Evolutionary conservation across 2,113 vertebrate genomes (phyloP).

Genomic region (Neolamprologus variostigma): DNA sequence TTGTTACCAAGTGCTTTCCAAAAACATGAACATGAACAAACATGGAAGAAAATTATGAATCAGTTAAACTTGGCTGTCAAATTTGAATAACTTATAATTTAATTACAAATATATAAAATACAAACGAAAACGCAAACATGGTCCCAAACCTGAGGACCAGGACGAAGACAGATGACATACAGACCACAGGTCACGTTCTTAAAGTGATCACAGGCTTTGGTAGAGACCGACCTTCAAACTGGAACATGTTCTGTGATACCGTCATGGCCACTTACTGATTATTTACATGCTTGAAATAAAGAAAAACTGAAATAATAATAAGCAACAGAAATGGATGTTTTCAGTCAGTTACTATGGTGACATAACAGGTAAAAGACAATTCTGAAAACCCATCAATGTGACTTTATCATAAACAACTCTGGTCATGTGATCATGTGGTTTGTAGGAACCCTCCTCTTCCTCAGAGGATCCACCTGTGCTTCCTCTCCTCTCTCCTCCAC

Average conservation of each 20-base stretch:
- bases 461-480: no score
- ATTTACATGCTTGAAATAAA: accelerated
- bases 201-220: not conserved
- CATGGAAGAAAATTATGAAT: accelerated
- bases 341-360: not conserved
- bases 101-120: accelerated
- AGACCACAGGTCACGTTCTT: accelerated
- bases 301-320: not conserved
- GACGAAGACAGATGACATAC: accelerated
- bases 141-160: accelerated
- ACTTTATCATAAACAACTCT: no score
- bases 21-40: accelerated
- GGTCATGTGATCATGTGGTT: no score
- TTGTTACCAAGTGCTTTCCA: not conserved
- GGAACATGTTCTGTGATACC: accelerated
- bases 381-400: accelerated
- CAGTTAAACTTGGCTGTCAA: accelerated
- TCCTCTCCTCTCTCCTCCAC: no score
- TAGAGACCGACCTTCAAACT: not conserved
- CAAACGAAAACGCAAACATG: accelerated
- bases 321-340: not conserved
- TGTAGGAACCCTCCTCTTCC: no score
- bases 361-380: no score
- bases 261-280: accelerated
- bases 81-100: accelerated